Evolutionary conservation across 64 coral and sea anemone species (phyloP), one percentile per base, ranked within the genome.

Genomic region (Dendronephthya gigantea): DNA sequence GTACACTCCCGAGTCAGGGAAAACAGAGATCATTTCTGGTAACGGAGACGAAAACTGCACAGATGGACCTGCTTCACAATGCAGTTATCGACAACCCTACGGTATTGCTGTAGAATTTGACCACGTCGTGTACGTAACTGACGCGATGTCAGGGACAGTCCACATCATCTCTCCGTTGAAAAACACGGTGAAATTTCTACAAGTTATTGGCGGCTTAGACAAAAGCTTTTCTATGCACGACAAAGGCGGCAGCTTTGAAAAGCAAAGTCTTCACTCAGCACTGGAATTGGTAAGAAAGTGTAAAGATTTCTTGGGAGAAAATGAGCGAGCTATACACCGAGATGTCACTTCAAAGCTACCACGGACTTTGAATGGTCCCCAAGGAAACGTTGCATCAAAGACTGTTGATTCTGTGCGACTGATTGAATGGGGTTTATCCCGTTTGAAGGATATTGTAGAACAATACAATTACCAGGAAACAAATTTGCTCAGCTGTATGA

Each of bases 401-500:
- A 79, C 72, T 35, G 32, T 36, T 79, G 72, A 79, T 79, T 79
- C 72, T 33, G 72, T 79, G 10, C 72, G 72, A 33, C 72, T 79
- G 27, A 76, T 79, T 79, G 84, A 36, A 66, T 66, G 31, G 31
- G 84, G 51, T n/a, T 66, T 86, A 27, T 39, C 1, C 84, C 13
- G 84, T 59, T 49, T 86, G 32, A 40, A 66, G 1, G 56, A 86
- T 11, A 86, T 37, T 40, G 34, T 66, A 8, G 40, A 86, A 37
- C 50, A 86, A 23, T 86, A 58, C 31, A 22, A 41, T 41, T 86
- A 86, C 51, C 17, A 32, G 33, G 84, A 36, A 32, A 86, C 84
- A 65, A 86, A 68, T 86, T 68, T 86, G 51, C 51, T 86, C 16
- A 86, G 84, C 84, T 86, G 84, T 49, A 86, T 86, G 84, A 86